Evolutionary conservation across 2,113 vertebrate species (phyloP), one percentile per base, ranked within the genome.

Genomic region (Irena cyanogastra): DNA sequence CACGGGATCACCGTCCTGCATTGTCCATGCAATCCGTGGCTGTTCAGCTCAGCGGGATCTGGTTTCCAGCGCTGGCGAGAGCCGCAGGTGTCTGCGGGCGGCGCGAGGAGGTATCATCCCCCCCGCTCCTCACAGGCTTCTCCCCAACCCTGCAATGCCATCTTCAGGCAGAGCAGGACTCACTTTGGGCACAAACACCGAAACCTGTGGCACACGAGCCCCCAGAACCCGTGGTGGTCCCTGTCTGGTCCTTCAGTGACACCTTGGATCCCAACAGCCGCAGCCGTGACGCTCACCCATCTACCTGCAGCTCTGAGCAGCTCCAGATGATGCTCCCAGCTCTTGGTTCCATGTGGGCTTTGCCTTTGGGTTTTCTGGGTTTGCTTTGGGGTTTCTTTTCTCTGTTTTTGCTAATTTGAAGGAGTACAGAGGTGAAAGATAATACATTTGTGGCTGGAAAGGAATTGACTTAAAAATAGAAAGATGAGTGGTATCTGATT

Each of bases 401-500:
- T 42, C 65, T 88, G 49, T 7, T 54, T 83, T 72, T 76, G 45
- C 64, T 61, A 65, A 70, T 69, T 81, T 77, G 41, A 94, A 91
- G 89, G 79, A 93, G 49, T 28, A 56, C 69, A 63, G 77, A 70
- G 41, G 92, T 70, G 64, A 93, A 96, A 91, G 54, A 92, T 16
- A 89, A 96, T 60, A 81, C 78, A 83, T 44, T 59, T 76, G 59
- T 33, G 82, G 52, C 71, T 88, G 81, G 63, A 69, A 89, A 89
- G 83, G 47, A 94, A 59, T 18, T 78, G 47, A 37, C 35, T 89
- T 82, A 83, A 93, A 94, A 97, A 89, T 19, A 69, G 60, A 94
- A 96, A 93, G 72, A 96, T 70, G 68, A 82, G 90, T 41, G 68
- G 89, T 65, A 95, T 93, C 66, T 90, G 81, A 97, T 72, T 59